Percentiles rank a stretch among this genome's conserved stretches.
These are phyloP conservation scores for Hydraecia micacea DNA, from an alignment of 2,888 invertebrate species.

Conservation along the genomic window DNA sequence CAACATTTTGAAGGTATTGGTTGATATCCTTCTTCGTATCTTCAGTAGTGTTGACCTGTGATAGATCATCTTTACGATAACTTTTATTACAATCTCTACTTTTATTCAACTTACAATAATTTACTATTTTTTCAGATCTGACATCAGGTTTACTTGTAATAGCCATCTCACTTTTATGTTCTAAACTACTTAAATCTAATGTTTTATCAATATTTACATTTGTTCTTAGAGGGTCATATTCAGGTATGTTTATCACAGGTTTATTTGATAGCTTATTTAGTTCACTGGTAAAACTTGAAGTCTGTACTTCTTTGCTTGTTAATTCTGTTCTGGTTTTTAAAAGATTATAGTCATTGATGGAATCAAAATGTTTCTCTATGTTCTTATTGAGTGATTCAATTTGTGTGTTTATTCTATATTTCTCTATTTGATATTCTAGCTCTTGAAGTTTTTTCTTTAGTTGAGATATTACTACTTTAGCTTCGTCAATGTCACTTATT, in stretches of 20 bases:
- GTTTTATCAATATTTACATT: constrained; percentile 82
- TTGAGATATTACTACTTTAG: constrained; percentile 81
- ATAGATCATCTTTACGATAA: constrained; percentile 73
- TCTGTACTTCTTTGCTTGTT: constrained; percentile 81
- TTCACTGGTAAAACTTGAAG: constrained; percentile 75
- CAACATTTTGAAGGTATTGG: constrained; percentile 68
- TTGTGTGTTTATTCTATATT: constrained; percentile 80
- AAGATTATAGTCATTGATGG: constrained; percentile 71
- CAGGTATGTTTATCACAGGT: constrained; percentile 87
- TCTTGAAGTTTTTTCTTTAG: constrained; percentile 82
- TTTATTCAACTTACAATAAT: constrained; percentile 89
- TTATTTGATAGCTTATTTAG: constrained; percentile 78
- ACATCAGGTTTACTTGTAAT: constrained; percentile 77
- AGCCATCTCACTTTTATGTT: constrained; percentile 77
- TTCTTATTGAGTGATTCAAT: constrained; percentile 82
- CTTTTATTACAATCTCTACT: constrained; percentile 84
- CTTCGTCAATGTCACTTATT: constrained; percentile 82
- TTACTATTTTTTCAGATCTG: constrained; percentile 89
- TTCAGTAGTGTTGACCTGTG: constrained; percentile 67
- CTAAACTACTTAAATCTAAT: constrained; percentile 84
- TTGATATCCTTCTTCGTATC: constrained; percentile 60
- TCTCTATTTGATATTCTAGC: constrained; percentile 84
- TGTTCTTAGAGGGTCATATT: constrained; percentile 83
- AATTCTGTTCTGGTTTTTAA: constrained; percentile 75
- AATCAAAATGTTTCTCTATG: constrained; percentile 76